These are phyloP conservation scores for rabbit (Oryctolagus cuniculus) DNA, from an alignment of 2,113 vertebrate species.

Conservation along the genomic window DNA sequence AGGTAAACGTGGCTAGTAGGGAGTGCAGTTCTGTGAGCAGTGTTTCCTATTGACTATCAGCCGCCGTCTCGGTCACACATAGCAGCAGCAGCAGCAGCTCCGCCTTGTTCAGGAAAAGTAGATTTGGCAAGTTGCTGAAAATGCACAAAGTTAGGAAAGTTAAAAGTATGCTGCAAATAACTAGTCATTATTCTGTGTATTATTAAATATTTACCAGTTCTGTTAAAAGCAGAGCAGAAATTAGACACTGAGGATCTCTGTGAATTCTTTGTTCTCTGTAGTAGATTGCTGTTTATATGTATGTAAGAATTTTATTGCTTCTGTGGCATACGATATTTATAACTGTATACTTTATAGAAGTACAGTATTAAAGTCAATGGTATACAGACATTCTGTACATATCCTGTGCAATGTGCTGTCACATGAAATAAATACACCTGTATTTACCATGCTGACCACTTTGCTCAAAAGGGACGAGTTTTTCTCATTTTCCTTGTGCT, in stretches of 20 bases:
- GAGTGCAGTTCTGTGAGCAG: conserved; percentile 74
- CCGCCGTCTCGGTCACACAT: conserved; percentile 79
- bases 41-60: conserved; percentile 73
- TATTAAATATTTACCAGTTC: conserved; percentile 68
- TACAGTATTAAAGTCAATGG: conserved; percentile 73
- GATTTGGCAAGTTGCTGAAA: conserved; percentile 43
- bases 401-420: conserved; percentile 82
- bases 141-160: conserved; percentile 49
- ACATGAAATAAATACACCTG: conserved; percentile 85
- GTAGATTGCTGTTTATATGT: conserved; percentile 81
- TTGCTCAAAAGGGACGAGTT: conserved; percentile 51
- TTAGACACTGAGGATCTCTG: conserved; percentile 72
- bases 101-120: conserved; percentile 31
- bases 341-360: conserved; percentile 79
- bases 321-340: conserved; percentile 81
- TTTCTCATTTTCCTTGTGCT: conserved; percentile 53
- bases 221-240: conserved; percentile 58
- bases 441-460: conserved; percentile 52
- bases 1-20: conserved; percentile 72
- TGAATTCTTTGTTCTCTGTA: conserved; percentile 81
- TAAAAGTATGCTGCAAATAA: conserved; percentile 45
- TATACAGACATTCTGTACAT: conserved; percentile 77
- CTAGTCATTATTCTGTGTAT: conserved; percentile 75
- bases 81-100: conserved; percentile 60
- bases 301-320: conserved; percentile 80